Conservation (phyloP, 2,113 vertebrate species). For the Petromus typicus region DNA sequence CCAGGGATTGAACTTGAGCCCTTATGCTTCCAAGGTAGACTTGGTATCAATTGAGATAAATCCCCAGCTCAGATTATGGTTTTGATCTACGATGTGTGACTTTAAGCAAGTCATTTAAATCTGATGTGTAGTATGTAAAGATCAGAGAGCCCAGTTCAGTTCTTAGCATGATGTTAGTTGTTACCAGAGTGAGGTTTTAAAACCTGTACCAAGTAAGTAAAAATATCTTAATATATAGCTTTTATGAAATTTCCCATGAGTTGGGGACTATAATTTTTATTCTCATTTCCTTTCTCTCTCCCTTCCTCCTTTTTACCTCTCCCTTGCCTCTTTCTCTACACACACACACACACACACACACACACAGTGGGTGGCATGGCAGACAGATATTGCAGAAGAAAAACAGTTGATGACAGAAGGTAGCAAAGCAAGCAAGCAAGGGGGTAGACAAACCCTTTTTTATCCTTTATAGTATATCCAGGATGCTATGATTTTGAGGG, state of each 20-base stretch:
- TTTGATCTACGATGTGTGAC: neutral
- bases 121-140: neutral
- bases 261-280: neutral
- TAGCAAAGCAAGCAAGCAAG: neutral
- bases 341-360: no score
- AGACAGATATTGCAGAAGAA: neutral
- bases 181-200: slow-evolving; percentile 26
- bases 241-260: slow-evolving; percentile 37
- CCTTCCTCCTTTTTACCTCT: no score
- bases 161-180: neutral
- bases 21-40: no score
- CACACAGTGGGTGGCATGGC: neutral
- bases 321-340: neutral
- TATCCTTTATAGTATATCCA: neutral
- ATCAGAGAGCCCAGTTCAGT: neutral
- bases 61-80: slow-evolving; percentile 12
- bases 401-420: neutral
- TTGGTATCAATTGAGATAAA: no score
- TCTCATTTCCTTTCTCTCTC: neutral
- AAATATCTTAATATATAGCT: slow-evolving; percentile 50
- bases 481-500: neutral
- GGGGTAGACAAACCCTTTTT: neutral
- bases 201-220: slow-evolving; percentile 12
- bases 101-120: slow-evolving; percentile 30
- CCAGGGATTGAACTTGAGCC: no score